Percentiles rank a stretch among this genome's conserved stretches.
Conservation (phyloP, 2,113 vertebrate genomes). For the Perca fluviatilis region DNA sequence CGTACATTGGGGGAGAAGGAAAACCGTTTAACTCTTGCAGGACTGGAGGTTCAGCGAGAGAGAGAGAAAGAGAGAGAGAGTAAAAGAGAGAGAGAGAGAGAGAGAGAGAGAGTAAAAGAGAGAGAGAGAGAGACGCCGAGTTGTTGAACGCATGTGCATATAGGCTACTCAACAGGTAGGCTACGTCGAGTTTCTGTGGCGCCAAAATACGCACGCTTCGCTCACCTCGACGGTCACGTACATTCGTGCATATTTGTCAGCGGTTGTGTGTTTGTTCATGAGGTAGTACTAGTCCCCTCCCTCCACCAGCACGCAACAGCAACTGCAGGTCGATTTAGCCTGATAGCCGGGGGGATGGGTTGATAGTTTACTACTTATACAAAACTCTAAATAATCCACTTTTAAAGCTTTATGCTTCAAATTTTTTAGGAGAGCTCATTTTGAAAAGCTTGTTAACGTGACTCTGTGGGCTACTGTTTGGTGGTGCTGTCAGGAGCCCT, state of each 20-base stretch:
- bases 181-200: not conserved
- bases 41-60: conserved; percentile 3
- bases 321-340: not conserved
- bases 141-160: not conserved
- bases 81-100: not conserved
- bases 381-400: too few species aligned
- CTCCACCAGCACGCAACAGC: not conserved
- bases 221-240: not conserved
- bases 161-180: conserved; percentile 62
- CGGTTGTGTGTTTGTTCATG: not conserved
- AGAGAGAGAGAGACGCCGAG: not conserved
- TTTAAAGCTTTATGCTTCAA: too few species aligned
- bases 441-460: too few species aligned
- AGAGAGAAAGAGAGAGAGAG: too few species aligned
- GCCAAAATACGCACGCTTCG: not conserved
- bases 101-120: too few species aligned
- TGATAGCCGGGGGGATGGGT: too few species aligned
- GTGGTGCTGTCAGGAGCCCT: not conserved
- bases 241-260: not conserved
- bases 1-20: conserved; percentile 32
- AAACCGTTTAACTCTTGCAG: conserved; percentile 74
- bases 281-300: not conserved
- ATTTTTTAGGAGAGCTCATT: not conserved
- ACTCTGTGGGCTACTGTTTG: not conserved
- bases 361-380: not conserved